Evolutionary conservation across 2,797 vertebrate genomes (phyloP).

Genomic region (Schizopygopsis pylzovi): DNA sequence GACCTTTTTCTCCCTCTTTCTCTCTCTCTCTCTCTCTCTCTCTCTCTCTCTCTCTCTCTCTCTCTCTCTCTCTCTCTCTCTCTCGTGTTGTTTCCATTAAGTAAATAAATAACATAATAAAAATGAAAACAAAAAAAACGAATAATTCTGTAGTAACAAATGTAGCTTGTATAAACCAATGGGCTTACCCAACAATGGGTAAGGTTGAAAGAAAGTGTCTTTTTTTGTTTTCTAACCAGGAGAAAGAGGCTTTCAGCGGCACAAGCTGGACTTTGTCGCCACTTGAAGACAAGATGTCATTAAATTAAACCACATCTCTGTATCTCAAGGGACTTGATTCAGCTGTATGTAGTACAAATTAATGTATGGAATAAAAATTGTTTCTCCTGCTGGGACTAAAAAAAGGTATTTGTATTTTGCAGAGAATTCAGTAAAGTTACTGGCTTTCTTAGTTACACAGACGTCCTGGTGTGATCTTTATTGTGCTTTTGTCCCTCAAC

Average conservation of each 20-base stretch:
- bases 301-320: constrained; percentile 94
- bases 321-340: constrained; percentile 98
- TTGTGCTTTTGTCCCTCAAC: constrained; percentile 66
- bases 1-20: constrained; percentile 64
- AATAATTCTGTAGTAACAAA: constrained; percentile 85
- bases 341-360: constrained; percentile 94
- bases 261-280: constrained; percentile 99
- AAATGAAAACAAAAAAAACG: constrained; percentile 76
- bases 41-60: constrained; percentile 67
- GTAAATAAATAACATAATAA: constrained; percentile 60
- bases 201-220: constrained; percentile 84
- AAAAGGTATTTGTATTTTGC: constrained; percentile 99
- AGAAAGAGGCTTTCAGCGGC: constrained; percentile 94
- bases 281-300: constrained; percentile 96
- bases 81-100: constrained; percentile 60
- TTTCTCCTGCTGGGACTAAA: constrained; percentile 90
- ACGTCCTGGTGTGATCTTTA: constrained; percentile 83
- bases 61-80: constrained; percentile 62
- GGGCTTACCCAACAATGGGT: constrained; percentile 72
- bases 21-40: constrained; percentile 72
- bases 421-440: constrained; percentile 99
- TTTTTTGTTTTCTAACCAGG: constrained; percentile 73
- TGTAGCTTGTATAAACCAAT: constrained; percentile 90
- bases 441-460: constrained; percentile 97
- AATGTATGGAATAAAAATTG: constrained; percentile 86